These are phyloP conservation scores for Metacarcinus magister DNA, from an alignment of 2,888 invertebrate species.

Conservation along the genomic window DNA sequence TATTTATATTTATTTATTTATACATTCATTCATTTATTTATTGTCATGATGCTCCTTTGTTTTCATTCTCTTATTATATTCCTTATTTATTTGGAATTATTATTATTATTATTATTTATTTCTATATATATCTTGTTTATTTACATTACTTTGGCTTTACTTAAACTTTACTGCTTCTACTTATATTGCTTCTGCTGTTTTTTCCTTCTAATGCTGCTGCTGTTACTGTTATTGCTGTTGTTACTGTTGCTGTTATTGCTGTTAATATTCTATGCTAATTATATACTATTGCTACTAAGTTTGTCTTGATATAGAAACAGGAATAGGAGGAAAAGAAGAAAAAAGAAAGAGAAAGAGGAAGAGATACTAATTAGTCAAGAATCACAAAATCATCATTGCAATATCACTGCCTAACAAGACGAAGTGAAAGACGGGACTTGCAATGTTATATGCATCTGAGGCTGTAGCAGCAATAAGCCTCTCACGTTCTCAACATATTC, in stretches of 20 bases:
- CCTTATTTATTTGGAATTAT: too few relatives aligned
- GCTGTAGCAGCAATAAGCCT: too few relatives aligned
- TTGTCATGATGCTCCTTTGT: neutral
- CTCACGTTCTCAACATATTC: too few relatives aligned
- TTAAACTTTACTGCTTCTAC: neutral
- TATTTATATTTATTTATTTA: too few relatives aligned
- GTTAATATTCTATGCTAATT: neutral
- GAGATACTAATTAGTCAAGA: too few relatives aligned
- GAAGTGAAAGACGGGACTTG: neutral
- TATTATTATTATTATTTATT: too few relatives aligned
- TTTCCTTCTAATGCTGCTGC: neutral
- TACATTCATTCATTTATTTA: too few relatives aligned
- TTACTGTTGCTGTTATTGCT: neutral
- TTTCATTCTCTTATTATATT: neutral
- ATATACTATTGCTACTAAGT: neutral
- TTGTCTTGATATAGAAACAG: neutral
- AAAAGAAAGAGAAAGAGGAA: neutral
- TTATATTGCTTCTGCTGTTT: neutral
- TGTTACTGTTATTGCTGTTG: slow-evolving; percentile 27
- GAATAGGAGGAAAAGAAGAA: neutral
- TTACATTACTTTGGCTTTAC: neutral
- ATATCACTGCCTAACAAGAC: neutral
- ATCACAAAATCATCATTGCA: neutral
- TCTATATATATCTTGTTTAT: neutral
- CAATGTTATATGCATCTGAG: too few relatives aligned